Evolutionary conservation across 92 coral and sea anemone species (phyloP), one percentile per base, ranked within the genome.

Genomic region (Zoanthus solanderi): DNA sequence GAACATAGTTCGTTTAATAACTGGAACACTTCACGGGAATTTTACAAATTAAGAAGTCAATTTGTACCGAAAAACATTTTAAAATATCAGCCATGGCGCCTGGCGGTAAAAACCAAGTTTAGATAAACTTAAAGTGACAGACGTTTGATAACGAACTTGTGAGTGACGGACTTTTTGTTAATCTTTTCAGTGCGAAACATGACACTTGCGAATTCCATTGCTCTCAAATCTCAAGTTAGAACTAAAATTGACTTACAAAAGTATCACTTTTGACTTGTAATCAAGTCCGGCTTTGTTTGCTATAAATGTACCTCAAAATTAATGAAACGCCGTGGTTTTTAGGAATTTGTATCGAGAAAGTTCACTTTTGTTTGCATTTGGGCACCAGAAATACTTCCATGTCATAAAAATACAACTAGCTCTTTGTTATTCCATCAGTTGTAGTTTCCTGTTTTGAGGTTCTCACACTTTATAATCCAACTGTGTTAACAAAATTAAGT

Each of bases 381-480:
- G 82, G 61, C 61, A 65, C 75, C 46, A 65, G 65, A 81, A 66
- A 81, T 68, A 81, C 54, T 81, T 66, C 46, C 30, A 81, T 81
- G 85, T 81, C 63, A 65, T 81, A 58, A 50, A 71, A 66, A 81
- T 65, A 65, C 23, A 81, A 81, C 34, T 34, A 66, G 60, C n/a
- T 44, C 75, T 65, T 81, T 81, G 85, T 81, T 71, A 44, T 63
- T 81, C 14, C 42, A 71, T 45, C 85, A 66, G 32, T 6, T 44
- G 44, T 37, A 45, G 67, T 81, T 81, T 81, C 85, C 85, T 81
- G 85, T 81, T 66, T 14, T 65, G 23, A 10, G 74, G 46, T 46
- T 66, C 84, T 81, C 85, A 65, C 85, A 65, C 75, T 81, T 67
- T 28, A 81, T 81, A 81, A 81, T 8, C 61, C 28, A 81, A 81